These are phyloP conservation scores for Augochlora pura DNA, from an alignment of 1,140 invertebrate genomes.

Conservation along the genomic window DNA sequence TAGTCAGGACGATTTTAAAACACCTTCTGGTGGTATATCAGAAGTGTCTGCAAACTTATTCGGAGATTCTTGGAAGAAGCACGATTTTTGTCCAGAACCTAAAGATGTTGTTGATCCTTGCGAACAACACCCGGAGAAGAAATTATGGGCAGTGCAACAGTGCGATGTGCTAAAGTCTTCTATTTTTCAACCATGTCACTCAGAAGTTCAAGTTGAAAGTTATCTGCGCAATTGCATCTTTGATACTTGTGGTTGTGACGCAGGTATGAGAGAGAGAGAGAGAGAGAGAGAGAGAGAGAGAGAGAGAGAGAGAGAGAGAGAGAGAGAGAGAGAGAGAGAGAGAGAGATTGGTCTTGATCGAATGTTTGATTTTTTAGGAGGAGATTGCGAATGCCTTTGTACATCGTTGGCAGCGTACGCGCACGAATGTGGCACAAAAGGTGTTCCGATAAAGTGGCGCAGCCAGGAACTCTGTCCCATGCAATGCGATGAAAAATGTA, in stretches of 20 bases:
- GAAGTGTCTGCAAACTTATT: slow-evolving; percentile 88
- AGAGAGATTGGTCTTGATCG: too few species aligned
- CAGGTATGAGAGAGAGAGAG: slow-evolving; percentile 18
- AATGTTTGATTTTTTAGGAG: slow-evolving; percentile 80
- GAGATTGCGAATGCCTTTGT: slow-evolving; percentile 94
- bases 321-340: too few species aligned
- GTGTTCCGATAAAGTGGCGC: slow-evolving; percentile 89
- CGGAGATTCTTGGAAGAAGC: slow-evolving; percentile 93
- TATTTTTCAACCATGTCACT: slow-evolving; percentile 89
- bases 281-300: too few species aligned
- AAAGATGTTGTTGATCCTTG: slow-evolving; percentile 84
- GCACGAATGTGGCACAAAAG: slow-evolving; percentile 87
- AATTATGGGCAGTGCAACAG: slow-evolving; percentile 87
- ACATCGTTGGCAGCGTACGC: slow-evolving; percentile 93
- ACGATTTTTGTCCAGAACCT: slow-evolving; percentile 86
- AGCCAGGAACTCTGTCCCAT: slow-evolving; percentile 91
- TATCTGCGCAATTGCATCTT: slow-evolving; percentile 87
- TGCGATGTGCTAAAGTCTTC: slow-evolving; percentile 88
- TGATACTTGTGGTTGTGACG: slow-evolving; percentile 93
- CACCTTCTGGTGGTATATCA: slow-evolving; percentile 87
- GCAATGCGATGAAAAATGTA: slow-evolving; percentile 91
- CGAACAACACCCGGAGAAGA: slow-evolving; percentile 85
- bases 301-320: too few species aligned
- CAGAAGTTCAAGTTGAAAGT: slow-evolving; percentile 86
- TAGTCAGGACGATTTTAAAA: slow-evolving; percentile 90